Base-by-base conservation (phyloP, 2,888 invertebrate genomes). In the Nasonovia ribisnigri region DNA sequence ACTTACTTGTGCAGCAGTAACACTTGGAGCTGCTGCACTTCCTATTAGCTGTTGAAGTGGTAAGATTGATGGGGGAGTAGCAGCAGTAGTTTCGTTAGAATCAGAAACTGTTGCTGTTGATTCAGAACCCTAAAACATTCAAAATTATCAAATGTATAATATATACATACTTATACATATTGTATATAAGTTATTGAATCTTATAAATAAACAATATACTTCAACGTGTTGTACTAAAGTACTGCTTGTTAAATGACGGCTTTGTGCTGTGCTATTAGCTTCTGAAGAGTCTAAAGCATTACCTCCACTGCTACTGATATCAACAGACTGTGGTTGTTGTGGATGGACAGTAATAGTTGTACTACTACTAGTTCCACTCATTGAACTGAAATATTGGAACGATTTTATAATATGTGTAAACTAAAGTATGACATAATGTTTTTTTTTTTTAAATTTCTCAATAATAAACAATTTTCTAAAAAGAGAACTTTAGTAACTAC, bases 301-400 rank as follows among this genome's bases (percentile, higher is more conserved):
- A n/a, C 93, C 90, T 26, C 93, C 93, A 67, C 93, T 93, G n/a
- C 93, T 93, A 67, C 93, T 93, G 48, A 93, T 93, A 93, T 93
- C 93, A 60, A 93, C 60, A n/a, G 93, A 93, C 48, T 93, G 93
- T n/a, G 93, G 93, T 67, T 93, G 93, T 90, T 93, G 93, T 67
- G 93, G 93, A 43, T 93, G 93, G 67, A 93, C 93, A 51, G 93
- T 90, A 93, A 93, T 93, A 51, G 93, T 93, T 90, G 93, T 93
- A 87, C 90, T 93, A 67, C 90, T 93, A 90, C 93, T 93, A 51
- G 93, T 93, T 90, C 93, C 93, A 93, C 93, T 93, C 11, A 93
- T 84, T 90, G 86, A 93, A 93, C 93, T 93, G 20, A 86, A 84
- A 86, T 67, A 88, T 60, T 46, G 11, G 57, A 84, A 84, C 54